These are phyloP conservation scores for Neopipo cinnamomea DNA, from an alignment of 2,113 vertebrate genomes.

Conservation along the genomic window DNA sequence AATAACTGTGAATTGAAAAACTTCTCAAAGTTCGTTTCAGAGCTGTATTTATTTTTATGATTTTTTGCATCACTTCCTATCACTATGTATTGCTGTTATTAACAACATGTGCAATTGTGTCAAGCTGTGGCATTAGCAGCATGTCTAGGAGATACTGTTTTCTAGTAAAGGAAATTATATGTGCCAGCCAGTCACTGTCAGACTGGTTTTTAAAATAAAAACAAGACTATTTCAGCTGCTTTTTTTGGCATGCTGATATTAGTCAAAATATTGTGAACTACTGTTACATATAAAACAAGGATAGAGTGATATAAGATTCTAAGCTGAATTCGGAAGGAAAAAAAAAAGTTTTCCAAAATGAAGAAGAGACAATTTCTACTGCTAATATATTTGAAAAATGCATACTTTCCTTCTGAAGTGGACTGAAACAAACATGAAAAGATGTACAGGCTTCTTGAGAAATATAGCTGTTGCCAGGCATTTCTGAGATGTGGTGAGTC, in stretches of 20 bases:
- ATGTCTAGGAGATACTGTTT: neutral
- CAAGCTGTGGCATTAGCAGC: neutral
- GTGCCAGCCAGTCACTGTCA: neutral
- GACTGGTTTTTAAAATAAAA: conserved; percentile 8
- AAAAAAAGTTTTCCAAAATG: neutral
- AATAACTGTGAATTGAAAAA: conserved; percentile 20
- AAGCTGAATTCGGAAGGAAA: neutral
- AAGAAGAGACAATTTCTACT: neutral
- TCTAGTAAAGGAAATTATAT: conserved; percentile 14
- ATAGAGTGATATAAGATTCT: neutral
- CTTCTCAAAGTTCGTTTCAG: neutral
- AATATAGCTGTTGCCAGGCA: neutral
- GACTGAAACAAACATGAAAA: neutral
- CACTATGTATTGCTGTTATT: neutral
- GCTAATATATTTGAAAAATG: neutral
- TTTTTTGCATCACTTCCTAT: conserved; percentile 41
- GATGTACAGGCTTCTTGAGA: neutral
- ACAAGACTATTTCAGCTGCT: neutral
- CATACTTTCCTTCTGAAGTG: neutral
- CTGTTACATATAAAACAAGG: neutral
- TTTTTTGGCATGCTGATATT: neutral
- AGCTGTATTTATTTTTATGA: conserved; percentile 47
- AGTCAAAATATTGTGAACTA: neutral
- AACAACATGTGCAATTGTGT: neutral
- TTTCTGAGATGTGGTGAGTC: neutral